Evolutionary conservation across 1,140 invertebrate species (phyloP).

Genomic region (Telenomus remus): DNA sequence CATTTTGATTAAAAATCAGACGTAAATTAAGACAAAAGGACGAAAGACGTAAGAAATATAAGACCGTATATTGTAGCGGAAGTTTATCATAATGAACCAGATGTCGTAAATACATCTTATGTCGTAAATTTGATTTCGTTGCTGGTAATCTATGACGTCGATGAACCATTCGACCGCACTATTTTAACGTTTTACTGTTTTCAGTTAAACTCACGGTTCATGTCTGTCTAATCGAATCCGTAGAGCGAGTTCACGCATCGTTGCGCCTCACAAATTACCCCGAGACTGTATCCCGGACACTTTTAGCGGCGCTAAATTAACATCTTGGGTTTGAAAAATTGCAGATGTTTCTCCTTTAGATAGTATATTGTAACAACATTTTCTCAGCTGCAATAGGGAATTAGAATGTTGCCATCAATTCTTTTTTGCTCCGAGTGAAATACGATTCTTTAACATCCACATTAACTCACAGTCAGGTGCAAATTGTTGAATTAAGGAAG

Average conservation of each 20-base stretch:
- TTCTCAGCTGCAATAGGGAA: no score
- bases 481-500: no score
- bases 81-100: slow-evolving; percentile 20
- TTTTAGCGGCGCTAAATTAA: not conserved
- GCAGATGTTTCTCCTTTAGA: no score
- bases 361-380: no score
- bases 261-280: not conserved
- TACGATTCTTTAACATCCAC: no score
- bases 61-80: slow-evolving; percentile 12
- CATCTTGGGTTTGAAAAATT: no score
- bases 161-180: not conserved
- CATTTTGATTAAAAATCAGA: slow-evolving; percentile 34
- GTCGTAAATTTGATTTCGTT: slow-evolving; percentile 23
- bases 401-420: no score
- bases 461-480: no score
- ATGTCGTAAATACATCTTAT: slow-evolving; percentile 14
- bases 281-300: not conserved
- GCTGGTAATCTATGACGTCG: not conserved
- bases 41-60: slow-evolving; percentile 1
- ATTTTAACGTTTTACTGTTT: slow-evolving; percentile 11
- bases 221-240: not conserved
- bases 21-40: slow-evolving; percentile 8
- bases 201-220: not conserved
- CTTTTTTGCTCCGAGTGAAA: no score
- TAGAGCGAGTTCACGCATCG: not conserved